Evolutionary conservation across 2,113 vertebrate genomes (phyloP).

Genomic region (Zapus hudsonius): DNA sequence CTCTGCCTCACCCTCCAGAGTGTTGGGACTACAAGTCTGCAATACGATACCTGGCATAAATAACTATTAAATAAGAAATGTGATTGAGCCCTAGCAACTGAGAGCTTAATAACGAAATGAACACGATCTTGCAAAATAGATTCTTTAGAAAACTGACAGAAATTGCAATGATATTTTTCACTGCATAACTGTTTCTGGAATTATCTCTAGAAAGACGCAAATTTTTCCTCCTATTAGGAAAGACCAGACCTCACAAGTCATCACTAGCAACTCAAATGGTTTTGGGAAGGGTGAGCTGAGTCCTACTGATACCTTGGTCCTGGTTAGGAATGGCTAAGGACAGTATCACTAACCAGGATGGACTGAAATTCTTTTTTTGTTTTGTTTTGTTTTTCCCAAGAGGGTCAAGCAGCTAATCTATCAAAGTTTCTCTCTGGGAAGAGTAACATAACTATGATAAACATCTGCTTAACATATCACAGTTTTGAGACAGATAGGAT

Average conservation of each 20-base stretch:
- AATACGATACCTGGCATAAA: not conserved
- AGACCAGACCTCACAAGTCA: constrained; percentile 12
- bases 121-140: not conserved
- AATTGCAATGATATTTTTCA: constrained; percentile 22
- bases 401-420: not conserved
- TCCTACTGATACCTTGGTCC: not conserved
- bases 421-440: not conserved
- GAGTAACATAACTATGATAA: constrained; percentile 18
- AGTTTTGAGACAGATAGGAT: constrained; percentile 16
- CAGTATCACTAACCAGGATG: not conserved
- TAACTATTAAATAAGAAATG: constrained; percentile 29
- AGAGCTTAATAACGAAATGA: constrained; percentile 23
- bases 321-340: not conserved
- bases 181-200: not conserved
- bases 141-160: not conserved
- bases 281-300: not conserved
- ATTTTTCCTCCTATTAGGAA: constrained; percentile 31
- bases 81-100: constrained; percentile 10
- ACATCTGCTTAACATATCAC: not conserved
- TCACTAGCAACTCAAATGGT: constrained; percentile 14
- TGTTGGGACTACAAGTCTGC: not conserved
- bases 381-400: too few relatives aligned
- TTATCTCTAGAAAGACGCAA: not conserved
- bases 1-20: not conserved
- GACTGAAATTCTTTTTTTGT: not conserved